phyloP scores from a whole-genome alignment of 2,113 vertebrate genomes.

The Nothobranchius furzeri region DNA sequence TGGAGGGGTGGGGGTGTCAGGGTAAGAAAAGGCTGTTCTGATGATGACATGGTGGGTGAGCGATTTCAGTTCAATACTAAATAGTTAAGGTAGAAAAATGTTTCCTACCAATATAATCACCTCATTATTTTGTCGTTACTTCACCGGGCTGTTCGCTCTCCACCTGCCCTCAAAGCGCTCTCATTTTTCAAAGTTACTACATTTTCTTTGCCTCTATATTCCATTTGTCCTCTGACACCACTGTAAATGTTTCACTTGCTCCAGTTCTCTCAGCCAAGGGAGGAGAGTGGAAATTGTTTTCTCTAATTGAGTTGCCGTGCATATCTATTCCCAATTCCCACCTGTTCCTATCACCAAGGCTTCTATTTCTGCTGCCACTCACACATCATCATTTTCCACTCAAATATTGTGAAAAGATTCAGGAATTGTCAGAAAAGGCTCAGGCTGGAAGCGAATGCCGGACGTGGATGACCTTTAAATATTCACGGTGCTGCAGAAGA shows the following conservation, averaged over 20 bases:
- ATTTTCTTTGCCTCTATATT: constrained; percentile 30
- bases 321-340: constrained; percentile 62
- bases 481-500: background rate
- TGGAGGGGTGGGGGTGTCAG: no score
- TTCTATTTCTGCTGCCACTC: constrained; percentile 9
- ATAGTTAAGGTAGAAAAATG: background rate
- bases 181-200: background rate
- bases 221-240: constrained; percentile 70
- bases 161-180: background rate
- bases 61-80: no score
- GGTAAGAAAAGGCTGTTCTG: no score
- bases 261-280: constrained; percentile 59
- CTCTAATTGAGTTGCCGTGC: constrained; percentile 75
- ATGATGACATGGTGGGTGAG: no score
- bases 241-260: constrained; percentile 59
- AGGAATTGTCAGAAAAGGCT: background rate
- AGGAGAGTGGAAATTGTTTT: constrained; percentile 62
- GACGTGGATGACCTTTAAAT: background rate
- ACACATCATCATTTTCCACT: constrained; percentile 28
- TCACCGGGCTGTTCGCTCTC: background rate
- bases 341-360: constrained; percentile 24
- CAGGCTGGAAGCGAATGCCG: no score
- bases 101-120: no score
- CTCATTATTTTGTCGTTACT: background rate
- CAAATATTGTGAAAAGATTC: background rate